A percentile compares a stretch with the other conserved stretches of the same genome.
Evolutionary conservation across 2,797 vertebrate species (phyloP).

Genomic region (Podarcis siculus): DNA sequence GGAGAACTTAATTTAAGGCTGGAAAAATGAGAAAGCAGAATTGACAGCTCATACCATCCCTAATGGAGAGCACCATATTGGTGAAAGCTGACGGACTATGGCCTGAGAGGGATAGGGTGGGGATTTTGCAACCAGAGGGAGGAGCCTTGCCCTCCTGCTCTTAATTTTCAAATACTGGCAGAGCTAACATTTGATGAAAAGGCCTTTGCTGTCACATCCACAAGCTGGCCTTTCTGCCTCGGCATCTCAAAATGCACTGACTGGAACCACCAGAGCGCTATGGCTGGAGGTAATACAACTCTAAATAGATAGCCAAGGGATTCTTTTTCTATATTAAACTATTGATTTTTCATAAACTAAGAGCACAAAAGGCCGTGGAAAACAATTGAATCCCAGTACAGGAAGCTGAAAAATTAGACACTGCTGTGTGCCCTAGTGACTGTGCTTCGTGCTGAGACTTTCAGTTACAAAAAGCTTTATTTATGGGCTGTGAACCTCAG

Average conservation of each 20-base stretch:
- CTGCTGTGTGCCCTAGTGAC: conserved; percentile 41
- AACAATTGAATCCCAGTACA: conserved; percentile 72
- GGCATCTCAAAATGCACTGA: conserved; percentile 40
- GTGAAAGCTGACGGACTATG: neutral
- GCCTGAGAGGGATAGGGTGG: neutral
- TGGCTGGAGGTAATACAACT: conserved; percentile 55
- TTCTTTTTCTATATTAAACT: conserved; percentile 77
- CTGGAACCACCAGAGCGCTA: conserved; percentile 22
- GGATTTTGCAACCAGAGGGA: neutral
- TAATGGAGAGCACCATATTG: too few relatives aligned
- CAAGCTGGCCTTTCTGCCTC: conserved; percentile 15
- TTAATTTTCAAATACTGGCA: neutral
- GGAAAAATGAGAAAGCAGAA: too few relatives aligned
- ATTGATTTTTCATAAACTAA: conserved; percentile 81
- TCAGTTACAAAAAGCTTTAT: conserved; percentile 54
- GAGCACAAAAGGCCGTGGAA: conserved; percentile 73
- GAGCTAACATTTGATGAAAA: neutral
- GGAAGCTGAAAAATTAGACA: conserved; percentile 69
- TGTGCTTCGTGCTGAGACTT: conserved; percentile 24
- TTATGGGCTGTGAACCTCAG: conserved; percentile 48
- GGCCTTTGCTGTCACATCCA: neutral
- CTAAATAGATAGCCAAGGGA: conserved; percentile 72
- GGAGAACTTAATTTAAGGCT: too few relatives aligned
- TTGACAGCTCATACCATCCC: too few relatives aligned
- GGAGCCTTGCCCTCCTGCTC: too few relatives aligned